Percentiles rank a stretch among this genome's conserved stretches.
Conservation (phyloP, 92 coral and sea anemone species). For the Siderastrea radians region DNA sequence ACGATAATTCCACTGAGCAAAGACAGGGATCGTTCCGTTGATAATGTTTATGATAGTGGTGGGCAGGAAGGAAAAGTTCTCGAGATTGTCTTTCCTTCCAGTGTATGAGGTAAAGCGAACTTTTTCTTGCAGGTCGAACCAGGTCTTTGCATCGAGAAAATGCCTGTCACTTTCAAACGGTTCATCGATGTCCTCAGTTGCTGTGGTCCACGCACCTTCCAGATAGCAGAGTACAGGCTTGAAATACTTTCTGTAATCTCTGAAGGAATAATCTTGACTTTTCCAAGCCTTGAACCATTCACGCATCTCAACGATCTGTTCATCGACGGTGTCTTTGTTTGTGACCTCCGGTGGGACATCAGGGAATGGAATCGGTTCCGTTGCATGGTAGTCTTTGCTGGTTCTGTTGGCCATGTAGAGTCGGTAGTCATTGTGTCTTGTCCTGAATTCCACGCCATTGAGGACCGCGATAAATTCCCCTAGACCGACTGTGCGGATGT, state of each 20-base stretch:
- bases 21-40: conserved; percentile 79
- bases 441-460: conserved; percentile 93
- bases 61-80: conserved; percentile 91
- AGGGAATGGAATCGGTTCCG: conserved; percentile 79
- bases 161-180: conserved; percentile 96
- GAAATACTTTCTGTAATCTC: conserved; percentile 95
- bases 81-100: conserved; percentile 94
- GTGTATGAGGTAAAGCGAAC: conserved; percentile 95
- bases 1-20: conserved; percentile 90
- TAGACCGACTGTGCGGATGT: conserved; percentile 85
- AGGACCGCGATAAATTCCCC: conserved; percentile 90
- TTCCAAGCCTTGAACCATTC: conserved; percentile 96
- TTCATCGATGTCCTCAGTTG: conserved; percentile 82
- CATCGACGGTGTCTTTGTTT: conserved; percentile 52
- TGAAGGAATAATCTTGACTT: conserved; percentile 66
- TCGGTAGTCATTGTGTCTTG: conserved; percentile 95
- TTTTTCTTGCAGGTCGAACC: conserved; percentile 96
- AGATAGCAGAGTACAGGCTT: conserved; percentile 88
- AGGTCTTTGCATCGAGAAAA: conserved; percentile 87
- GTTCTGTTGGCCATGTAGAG: conserved; percentile 78
- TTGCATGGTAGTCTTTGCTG: conserved; percentile 70
- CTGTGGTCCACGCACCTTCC: conserved; percentile 92
- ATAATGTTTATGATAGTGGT: conserved; percentile 87
- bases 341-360: conserved; percentile 85
- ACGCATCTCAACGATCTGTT: conserved; percentile 85